These are phyloP conservation scores for Goniozus legneri DNA, from an alignment of 1,140 invertebrate genomes.

Conservation along the genomic window DNA sequence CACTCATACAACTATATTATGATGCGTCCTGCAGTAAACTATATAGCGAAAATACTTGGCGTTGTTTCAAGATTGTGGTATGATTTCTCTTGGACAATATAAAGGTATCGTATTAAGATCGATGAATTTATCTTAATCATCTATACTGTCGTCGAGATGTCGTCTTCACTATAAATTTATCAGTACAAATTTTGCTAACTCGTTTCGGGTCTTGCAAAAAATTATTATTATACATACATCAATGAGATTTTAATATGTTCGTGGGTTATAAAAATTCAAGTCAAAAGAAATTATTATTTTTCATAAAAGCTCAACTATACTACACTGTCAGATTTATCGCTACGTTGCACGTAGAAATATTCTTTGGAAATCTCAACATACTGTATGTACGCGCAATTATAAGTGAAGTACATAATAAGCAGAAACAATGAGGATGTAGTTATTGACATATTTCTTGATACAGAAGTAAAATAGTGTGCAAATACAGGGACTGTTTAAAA, in stretches of 20 bases:
- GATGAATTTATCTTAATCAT: too few relatives aligned
- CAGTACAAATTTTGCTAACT: constrained; percentile 11
- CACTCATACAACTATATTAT: constrained; percentile 30
- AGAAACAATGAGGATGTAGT: too few relatives aligned
- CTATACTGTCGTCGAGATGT: constrained; percentile 14
- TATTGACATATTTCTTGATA: too few relatives aligned
- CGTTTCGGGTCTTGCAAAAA: constrained; percentile 7
- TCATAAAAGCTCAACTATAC: neutral
- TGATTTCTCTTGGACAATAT: constrained; percentile 45
- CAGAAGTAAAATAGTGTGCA: too few relatives aligned
- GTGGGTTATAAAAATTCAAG: neutral
- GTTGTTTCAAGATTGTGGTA: constrained; percentile 40
- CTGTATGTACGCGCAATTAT: neutral
- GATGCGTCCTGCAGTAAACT: constrained; percentile 19
- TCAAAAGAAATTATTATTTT: neutral
- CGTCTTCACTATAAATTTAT: constrained; percentile 21
- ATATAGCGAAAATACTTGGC: constrained; percentile 38
- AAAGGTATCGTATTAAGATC: too few relatives aligned
- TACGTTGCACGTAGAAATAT: neutral
- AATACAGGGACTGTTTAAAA: too few relatives aligned
- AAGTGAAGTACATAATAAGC: too few relatives aligned
- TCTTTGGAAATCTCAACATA: neutral
- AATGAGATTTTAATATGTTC: constrained; percentile 17
- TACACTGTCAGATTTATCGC: neutral
- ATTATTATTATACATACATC: constrained; percentile 10